Evolutionary conservation across 2,113 vertebrate species (phyloP).

Genomic region (Salvelinus namaycush): DNA sequence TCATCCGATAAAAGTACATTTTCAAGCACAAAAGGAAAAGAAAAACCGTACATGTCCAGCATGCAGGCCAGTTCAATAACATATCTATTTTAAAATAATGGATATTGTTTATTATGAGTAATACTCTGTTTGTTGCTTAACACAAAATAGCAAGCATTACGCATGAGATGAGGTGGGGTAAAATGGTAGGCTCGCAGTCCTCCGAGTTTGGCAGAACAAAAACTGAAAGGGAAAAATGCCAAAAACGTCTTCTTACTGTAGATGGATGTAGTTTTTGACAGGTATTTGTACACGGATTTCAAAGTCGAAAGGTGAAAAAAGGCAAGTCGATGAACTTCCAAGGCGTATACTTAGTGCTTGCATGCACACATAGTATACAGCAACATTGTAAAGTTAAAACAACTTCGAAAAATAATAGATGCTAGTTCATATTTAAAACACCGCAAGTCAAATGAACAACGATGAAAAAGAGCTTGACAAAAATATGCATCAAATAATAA

Average conservation of each 20-base stretch:
- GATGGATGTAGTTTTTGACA: slow-evolving; percentile 84
- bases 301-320: slow-evolving; percentile 80
- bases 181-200: slow-evolving; percentile 85
- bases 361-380: slow-evolving; percentile 67
- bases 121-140: slow-evolving; percentile 84
- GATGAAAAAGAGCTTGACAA: slow-evolving; percentile 71
- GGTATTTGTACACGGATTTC: slow-evolving; percentile 73
- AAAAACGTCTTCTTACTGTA: slow-evolving; percentile 75
- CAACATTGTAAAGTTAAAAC: slow-evolving; percentile 72
- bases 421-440: slow-evolving; percentile 68
- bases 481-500: slow-evolving; percentile 55
- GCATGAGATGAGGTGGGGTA: slow-evolving; percentile 93
- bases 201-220: slow-evolving; percentile 82
- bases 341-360: slow-evolving; percentile 65
- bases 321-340: slow-evolving; percentile 77
- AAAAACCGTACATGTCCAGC: slow-evolving; percentile 98
- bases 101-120: slow-evolving; percentile 80
- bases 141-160: slow-evolving; percentile 88
- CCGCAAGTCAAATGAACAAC: slow-evolving; percentile 83
- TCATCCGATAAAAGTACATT: slow-evolving; percentile 86
- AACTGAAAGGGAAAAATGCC: slow-evolving; percentile 56
- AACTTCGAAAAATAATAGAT: slow-evolving; percentile 78
- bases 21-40: slow-evolving; percentile 83
- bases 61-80: slow-evolving; percentile 95
- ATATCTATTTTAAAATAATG: slow-evolving; percentile 80